Conservation (phyloP, 1,140 invertebrate genomes). For the Tetramorium simillimum region DNA sequence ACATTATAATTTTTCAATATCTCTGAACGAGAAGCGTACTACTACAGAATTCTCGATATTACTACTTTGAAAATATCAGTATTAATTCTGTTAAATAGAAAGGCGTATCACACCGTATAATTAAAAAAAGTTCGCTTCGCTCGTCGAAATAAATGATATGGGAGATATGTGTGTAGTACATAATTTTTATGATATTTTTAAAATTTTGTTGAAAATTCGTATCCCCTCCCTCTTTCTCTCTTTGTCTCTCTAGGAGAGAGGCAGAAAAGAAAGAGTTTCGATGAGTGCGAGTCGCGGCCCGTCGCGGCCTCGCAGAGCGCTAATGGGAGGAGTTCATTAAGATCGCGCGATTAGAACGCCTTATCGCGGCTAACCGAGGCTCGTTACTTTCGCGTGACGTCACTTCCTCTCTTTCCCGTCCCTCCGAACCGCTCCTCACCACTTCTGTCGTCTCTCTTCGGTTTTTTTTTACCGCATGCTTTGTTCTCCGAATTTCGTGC, state of each 20-base stretch:
- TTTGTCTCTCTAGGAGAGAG: background rate
- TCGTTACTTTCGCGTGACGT: conserved; percentile 80
- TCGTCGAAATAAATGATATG: background rate
- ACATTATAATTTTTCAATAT: background rate
- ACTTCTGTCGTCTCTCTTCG: conserved; percentile 27
- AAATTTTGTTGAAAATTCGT: background rate
- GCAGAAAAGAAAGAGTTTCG: conserved; percentile 65
- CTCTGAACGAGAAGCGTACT: background rate
- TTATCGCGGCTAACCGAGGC: conserved; percentile 76
- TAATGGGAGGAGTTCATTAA: conserved; percentile 81
- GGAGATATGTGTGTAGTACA: background rate
- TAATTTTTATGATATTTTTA: background rate
- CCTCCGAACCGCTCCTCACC: conserved; percentile 43
- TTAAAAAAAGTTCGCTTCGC: background rate
- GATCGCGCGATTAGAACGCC: conserved; percentile 76
- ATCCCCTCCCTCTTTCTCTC: background rate
- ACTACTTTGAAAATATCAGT: background rate
- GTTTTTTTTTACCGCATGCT: conserved; percentile 55
- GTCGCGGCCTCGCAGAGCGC: conserved; percentile 75
- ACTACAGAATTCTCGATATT: background rate
- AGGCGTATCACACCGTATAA: background rate
- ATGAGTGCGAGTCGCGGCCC: conserved; percentile 66
- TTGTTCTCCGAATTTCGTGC: conserved; percentile 64
- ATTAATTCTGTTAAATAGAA: background rate
- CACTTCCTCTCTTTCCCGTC: conserved; percentile 76